A percentile compares a stretch with the other conserved stretches of the same genome.
phyloP scores from a whole-genome alignment of 2,113 vertebrate genomes.

The Pitta sordida region DNA sequence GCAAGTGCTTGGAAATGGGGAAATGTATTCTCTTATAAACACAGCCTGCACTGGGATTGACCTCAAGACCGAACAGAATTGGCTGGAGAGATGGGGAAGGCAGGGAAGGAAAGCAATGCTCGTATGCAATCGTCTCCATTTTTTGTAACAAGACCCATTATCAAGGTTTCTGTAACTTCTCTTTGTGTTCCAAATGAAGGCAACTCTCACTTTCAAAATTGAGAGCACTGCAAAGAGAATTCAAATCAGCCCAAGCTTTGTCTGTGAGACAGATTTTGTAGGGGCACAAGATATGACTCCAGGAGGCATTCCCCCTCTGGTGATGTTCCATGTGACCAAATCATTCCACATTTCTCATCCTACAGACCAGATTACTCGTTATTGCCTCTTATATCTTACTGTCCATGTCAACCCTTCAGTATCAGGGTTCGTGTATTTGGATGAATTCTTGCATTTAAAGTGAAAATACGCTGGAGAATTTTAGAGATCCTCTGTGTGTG shows the following conservation, averaged over 20 bases:
- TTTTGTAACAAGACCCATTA: not conserved
- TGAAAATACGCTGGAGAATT: not conserved
- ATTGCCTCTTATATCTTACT: not conserved
- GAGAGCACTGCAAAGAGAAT: not conserved
- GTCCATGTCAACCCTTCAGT: not conserved
- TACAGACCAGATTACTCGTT: not conserved
- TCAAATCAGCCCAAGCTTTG: not conserved
- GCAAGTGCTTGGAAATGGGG: slow-evolving; percentile 53
- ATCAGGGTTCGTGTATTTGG: not conserved
- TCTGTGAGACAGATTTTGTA: not conserved
- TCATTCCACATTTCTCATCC: not conserved
- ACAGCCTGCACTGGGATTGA: slow-evolving; percentile 59
- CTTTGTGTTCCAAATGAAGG: not conserved
- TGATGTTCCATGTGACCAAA: not conserved
- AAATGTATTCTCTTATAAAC: slow-evolving; percentile 52
- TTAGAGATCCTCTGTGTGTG: not conserved
- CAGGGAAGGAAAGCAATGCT: slow-evolving; percentile 7
- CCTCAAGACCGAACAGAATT: slow-evolving; percentile 22
- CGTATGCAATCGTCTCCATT: accelerated
- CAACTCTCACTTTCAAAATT: not conserved
- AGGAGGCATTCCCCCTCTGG: not conserved
- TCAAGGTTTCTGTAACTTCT: not conserved
- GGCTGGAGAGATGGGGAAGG: not conserved
- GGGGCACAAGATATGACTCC: not conserved
- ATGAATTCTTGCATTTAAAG: not conserved